Base-by-base conservation (phyloP, 2,113 vertebrate genomes). In the Rhabdomys dilectus region DNA sequence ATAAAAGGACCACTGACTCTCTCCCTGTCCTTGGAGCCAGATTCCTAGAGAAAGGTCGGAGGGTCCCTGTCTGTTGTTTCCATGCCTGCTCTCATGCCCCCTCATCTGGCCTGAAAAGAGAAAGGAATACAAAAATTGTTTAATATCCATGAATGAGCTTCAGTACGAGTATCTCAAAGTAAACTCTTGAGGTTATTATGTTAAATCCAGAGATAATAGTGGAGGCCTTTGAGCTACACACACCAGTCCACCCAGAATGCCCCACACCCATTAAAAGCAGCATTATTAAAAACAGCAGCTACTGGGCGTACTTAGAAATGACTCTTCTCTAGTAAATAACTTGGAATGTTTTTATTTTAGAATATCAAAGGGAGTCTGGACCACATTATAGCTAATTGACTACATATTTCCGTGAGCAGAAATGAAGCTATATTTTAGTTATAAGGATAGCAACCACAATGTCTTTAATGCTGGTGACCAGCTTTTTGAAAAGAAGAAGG, bases 261-360 rank as follows among this genome's bases (percentile, higher is more conserved):
- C 92, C 96, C 95, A 95, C 92, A 93, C 91, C 90, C 97, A 95
- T 97, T 97, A 97, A 96, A 96, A 97, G 89, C 95, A 97, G 90
- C 64, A 62, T 98, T 97, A 98, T 98, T 98, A 94, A 96, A 97
- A 98, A 96, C 98, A 98, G 98, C 97, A 98, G 98, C 97, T 98
- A 97, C 98, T 97, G 97, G 98, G 96, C 56, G 80, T 97, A 92
- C 97, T 98, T 96, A 95, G 96, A 97, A 97, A 97, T 73, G 96
- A 95, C 95, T 95, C 96, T 96, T 92, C 95, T 97, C 64, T 22
- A 97, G 96, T 97, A 97, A 98, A 98, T 97, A 98, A 97, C 94
- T 97, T 97, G 98, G 98, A 98, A 98, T 98, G 97, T 97, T 98
- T 98, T 98, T 97, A 97, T 97, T 98, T 97, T 97, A 97, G 95